A percentile compares a stretch with the other conserved stretches of the same genome.
Evolutionary conservation across 2,888 invertebrate species (phyloP).

Genomic region (Dolomedes plantarius): DNA sequence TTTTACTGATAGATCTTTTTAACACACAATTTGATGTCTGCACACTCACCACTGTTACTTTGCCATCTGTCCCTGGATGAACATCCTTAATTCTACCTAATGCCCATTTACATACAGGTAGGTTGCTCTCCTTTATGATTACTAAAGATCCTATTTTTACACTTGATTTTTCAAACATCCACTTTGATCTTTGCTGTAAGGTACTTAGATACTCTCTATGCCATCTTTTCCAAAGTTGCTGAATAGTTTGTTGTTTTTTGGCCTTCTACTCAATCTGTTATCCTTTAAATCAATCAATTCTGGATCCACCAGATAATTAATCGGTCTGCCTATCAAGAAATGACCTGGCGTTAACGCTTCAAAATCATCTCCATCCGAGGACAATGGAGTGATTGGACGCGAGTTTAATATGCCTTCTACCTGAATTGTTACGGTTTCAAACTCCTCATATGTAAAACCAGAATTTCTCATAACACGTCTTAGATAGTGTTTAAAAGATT

Average conservation of each 20-base stretch:
- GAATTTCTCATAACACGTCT: slow-evolving; percentile 73
- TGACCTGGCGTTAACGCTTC: not conserved
- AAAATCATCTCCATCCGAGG: not conserved
- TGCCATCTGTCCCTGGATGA: not conserved
- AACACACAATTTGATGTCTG: not conserved
- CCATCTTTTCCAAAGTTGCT: slow-evolving; percentile 37
- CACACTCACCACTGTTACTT: not conserved
- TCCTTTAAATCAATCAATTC: slow-evolving; percentile 22
- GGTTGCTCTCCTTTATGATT: not conserved
- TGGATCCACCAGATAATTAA: not conserved
- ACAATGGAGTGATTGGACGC: not conserved
- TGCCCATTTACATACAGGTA: not conserved
- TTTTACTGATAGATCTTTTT: not conserved
- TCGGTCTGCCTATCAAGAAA: not conserved
- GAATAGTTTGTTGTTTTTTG: too few relatives aligned
- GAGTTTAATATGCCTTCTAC: slow-evolving; percentile 75
- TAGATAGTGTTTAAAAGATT: slow-evolving; percentile 66
- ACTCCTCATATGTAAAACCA: slow-evolving; percentile 75
- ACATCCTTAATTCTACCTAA: not conserved
- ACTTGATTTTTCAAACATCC: too few relatives aligned
- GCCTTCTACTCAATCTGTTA: too few relatives aligned
- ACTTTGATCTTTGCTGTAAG: slow-evolving; percentile 7
- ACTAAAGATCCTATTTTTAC: too few relatives aligned
- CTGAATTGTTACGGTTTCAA: slow-evolving; percentile 74
- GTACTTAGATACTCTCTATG: not conserved